Evolutionary conservation across 2,888 invertebrate genomes (phyloP).

Genomic region (Ophion slaviceki): DNA sequence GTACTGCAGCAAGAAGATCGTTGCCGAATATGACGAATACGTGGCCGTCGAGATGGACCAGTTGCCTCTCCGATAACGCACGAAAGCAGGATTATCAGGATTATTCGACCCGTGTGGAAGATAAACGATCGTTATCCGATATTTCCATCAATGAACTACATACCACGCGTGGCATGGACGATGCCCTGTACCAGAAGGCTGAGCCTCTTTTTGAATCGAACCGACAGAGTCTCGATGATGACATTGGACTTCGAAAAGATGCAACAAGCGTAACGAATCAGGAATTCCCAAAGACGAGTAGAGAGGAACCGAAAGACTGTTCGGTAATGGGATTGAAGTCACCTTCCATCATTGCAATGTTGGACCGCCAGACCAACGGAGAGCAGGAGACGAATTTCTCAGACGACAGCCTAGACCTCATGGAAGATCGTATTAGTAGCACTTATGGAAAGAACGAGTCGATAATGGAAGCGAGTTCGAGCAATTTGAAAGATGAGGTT

Average conservation of each 20-base stretch:
- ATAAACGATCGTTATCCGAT: conserved; percentile 1
- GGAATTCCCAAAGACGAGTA: not conserved
- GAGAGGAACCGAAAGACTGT: not conserved
- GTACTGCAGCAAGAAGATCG: conserved; percentile 30
- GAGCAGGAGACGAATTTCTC: conserved; percentile 75
- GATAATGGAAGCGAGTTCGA: conserved; percentile 26
- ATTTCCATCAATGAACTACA: conserved; percentile 14
- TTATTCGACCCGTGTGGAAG: conserved; percentile 11
- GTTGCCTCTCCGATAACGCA: conserved; percentile 39
- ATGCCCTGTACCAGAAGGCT: not conserved
- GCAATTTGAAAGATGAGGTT: conserved; percentile 31
- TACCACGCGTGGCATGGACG: not conserved
- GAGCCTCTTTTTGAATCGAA: not conserved
- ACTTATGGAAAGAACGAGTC: conserved; percentile 24
- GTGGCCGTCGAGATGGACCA: conserved; percentile 57
- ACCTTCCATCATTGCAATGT: conserved; percentile 7
- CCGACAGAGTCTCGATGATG: not conserved
- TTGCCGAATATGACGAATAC: conserved; percentile 35
- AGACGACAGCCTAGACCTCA: conserved; percentile 76
- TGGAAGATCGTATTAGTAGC: conserved; percentile 45
- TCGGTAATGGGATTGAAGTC: conserved; percentile 9
- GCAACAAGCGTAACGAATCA: not conserved
- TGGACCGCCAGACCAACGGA: conserved; percentile 45
- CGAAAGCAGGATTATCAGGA: conserved; percentile 14
- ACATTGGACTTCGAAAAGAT: not conserved